These are phyloP conservation scores for Microchirus variegatus DNA, from an alignment of 2,797 vertebrate species.

Conservation along the genomic window DNA sequence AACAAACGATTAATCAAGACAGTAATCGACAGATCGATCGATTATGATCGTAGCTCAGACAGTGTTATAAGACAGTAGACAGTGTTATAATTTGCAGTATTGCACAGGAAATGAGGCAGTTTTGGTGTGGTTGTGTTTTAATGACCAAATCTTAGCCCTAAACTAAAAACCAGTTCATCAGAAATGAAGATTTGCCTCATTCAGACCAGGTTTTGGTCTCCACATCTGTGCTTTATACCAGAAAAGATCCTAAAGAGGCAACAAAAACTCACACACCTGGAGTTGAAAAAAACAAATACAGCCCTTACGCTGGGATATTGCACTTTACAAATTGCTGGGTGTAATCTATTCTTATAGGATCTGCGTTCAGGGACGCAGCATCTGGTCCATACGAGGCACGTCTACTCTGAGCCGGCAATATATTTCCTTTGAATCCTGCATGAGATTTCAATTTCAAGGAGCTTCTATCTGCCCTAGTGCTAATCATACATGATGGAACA, in stretches of 20 bases:
- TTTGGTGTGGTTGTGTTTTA: too few relatives aligned
- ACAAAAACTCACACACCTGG: slow-evolving; percentile 22
- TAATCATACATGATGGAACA: slow-evolving; percentile 63
- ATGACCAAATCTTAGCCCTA: too few relatives aligned
- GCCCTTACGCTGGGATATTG: slow-evolving; percentile 33
- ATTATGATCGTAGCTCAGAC: too few relatives aligned
- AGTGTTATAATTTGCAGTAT: too few relatives aligned
- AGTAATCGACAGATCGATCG: too few relatives aligned
- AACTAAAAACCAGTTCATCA: too few relatives aligned
- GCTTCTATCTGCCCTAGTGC: slow-evolving; percentile 60
- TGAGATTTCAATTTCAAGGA: slow-evolving; percentile 78
- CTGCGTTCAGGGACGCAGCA: slow-evolving; percentile 28
- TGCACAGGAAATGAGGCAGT: too few relatives aligned
- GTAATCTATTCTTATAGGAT: slow-evolving; percentile 57
- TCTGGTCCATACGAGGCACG: slow-evolving; percentile 37
- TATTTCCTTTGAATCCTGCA: slow-evolving; percentile 61
- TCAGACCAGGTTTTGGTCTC: too few relatives aligned
- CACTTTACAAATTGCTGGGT: slow-evolving; percentile 54
- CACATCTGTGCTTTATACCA: too few relatives aligned
- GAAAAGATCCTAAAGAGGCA: slow-evolving; percentile 1
- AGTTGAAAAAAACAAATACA: slow-evolving; percentile 36
- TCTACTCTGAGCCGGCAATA: slow-evolving; percentile 53
- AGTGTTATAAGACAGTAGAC: too few relatives aligned
- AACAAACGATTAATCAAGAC: too few relatives aligned
- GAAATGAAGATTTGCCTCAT: too few relatives aligned